A percentile compares a stretch with the other conserved stretches of the same genome.
Conservation (phyloP, 1,140 invertebrate species). For the Drosophila kurseongensis region DNA sequence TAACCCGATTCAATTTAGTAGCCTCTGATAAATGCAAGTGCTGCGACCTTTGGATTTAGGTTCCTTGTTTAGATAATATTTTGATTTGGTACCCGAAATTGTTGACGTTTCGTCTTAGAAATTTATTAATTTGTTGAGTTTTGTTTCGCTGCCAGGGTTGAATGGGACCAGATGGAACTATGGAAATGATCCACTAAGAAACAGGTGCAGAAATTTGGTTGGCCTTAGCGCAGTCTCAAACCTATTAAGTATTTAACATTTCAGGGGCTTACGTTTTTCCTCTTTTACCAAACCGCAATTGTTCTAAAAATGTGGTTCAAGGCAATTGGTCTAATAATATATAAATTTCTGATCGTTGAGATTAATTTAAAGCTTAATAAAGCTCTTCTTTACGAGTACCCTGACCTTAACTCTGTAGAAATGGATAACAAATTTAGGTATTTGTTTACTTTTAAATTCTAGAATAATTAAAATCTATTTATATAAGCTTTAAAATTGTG, state of each 20-base stretch:
- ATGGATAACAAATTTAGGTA: too few species aligned
- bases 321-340: too few species aligned
- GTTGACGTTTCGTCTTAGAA: conserved; percentile 29
- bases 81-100: conserved; percentile 64
- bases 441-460: too few species aligned
- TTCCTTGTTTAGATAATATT: conserved; percentile 22
- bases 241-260: not conserved
- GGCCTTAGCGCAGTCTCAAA: not conserved
- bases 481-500: too few species aligned
- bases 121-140: conserved; percentile 36
- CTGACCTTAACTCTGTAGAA: too few species aligned
- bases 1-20: conserved; percentile 25
- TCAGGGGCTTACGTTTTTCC: too few species aligned
- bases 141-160: conserved; percentile 29
- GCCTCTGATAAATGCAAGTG: conserved; percentile 20
- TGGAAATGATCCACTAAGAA: not conserved
- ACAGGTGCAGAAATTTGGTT: not conserved
- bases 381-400: too few species aligned
- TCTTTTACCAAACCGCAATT: too few species aligned
- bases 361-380: too few species aligned
- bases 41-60: conserved; percentile 16
- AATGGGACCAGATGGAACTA: conserved; percentile 5
- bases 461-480: too few species aligned
- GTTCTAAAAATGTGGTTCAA: too few species aligned
- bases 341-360: too few species aligned